These are phyloP conservation scores for Tokudaia muenninki DNA, from an alignment of 2,797 vertebrate species.

Conservation along the genomic window DNA sequence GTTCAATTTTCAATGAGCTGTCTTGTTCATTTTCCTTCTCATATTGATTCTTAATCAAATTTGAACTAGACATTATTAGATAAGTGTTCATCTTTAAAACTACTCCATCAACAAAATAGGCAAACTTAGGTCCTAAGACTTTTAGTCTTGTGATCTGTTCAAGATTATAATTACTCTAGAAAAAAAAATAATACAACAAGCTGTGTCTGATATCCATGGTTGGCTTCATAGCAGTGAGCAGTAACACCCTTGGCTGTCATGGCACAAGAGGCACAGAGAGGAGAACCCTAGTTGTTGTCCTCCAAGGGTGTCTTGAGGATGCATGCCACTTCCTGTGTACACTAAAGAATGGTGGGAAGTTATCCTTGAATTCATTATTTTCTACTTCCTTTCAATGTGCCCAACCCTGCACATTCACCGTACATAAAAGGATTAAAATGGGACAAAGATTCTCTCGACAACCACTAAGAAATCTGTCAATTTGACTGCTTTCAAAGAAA, in stretches of 20 bases:
- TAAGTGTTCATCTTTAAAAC: neutral
- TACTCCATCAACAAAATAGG: conserved; percentile 10
- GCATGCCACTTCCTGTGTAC: neutral
- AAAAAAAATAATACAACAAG: neutral
- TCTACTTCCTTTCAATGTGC: neutral
- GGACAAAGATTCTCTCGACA: neutral
- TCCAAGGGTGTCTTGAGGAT: neutral
- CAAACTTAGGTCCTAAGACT: neutral
- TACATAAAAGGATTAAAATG: neutral
- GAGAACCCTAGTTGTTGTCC: neutral
- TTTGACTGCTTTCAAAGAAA: conserved; percentile 54
- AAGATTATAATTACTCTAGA: neutral
- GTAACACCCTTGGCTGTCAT: neutral
- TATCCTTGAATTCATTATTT: neutral
- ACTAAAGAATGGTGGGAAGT: neutral
- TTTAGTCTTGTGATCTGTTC: neutral
- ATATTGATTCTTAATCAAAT: neutral
- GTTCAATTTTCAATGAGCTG: neutral
- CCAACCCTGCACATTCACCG: neutral
- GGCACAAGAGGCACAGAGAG: neutral
- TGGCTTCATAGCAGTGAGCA: neutral
- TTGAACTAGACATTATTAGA: neutral
- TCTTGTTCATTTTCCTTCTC: neutral
- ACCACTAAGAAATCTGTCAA: neutral
- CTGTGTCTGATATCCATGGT: neutral